These are phyloP conservation scores for Psophia crepitans DNA, from an alignment of 2,113 vertebrate species.

Conservation along the genomic window DNA sequence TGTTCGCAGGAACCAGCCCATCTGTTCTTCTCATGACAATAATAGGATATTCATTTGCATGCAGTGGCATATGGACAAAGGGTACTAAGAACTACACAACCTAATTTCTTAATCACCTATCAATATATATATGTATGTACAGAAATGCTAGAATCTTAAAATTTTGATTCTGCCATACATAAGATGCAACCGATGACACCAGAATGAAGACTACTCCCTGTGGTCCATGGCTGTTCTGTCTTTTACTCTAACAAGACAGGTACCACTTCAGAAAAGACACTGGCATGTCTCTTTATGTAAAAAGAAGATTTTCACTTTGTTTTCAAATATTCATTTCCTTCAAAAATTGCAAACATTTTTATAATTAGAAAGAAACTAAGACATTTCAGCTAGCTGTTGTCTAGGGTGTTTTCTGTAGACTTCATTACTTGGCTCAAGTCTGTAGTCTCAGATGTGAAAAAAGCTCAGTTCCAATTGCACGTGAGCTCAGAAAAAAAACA, in stretches of 20 bases:
- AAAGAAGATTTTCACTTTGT: background rate
- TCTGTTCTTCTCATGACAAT: background rate
- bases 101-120: background rate
- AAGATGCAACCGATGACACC: background rate
- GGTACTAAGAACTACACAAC: background rate
- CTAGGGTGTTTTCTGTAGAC: background rate
- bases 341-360: background rate
- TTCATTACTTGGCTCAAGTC: background rate
- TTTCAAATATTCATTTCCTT: background rate
- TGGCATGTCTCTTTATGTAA: background rate
- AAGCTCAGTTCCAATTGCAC: background rate
- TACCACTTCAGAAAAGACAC: background rate
- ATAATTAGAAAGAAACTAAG: background rate
- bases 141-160: background rate
- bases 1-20: background rate
- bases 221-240: background rate
- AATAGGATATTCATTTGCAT: background rate
- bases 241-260: background rate
- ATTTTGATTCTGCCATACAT: background rate
- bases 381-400: background rate
- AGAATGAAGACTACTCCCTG: background rate
- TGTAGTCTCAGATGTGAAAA: background rate
- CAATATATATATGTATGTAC: no score
- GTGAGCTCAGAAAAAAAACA: background rate
- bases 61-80: background rate